These are phyloP conservation scores for Brachyptera risi DNA, from an alignment of 2,888 invertebrate genomes.

Conservation along the genomic window DNA sequence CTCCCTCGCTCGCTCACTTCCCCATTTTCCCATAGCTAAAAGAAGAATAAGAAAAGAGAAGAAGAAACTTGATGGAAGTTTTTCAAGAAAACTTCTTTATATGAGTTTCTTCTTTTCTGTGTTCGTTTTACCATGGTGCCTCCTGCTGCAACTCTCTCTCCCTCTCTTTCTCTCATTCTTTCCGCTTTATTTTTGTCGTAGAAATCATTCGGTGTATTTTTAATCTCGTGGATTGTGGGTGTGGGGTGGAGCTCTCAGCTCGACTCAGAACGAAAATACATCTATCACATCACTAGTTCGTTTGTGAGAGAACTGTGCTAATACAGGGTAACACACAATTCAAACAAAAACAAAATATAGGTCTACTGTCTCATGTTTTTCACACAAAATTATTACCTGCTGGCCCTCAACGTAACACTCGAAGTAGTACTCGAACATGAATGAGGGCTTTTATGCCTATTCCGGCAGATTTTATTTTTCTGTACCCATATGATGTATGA, in stretches of 20 bases:
- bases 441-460: no score
- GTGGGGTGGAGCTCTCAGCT: no score
- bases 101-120: conserved; percentile 29
- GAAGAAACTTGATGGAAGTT: conserved; percentile 27
- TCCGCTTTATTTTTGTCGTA: conserved; percentile 32
- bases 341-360: no score
- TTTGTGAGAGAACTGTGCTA: no score
- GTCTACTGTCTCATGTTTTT: no score
- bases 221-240: conserved; percentile 33
- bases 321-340: no score
- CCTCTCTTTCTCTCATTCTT: conserved; percentile 26
- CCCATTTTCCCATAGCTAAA: conserved; percentile 7
- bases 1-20: no score
- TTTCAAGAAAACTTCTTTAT: conserved; percentile 31
- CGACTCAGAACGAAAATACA: conserved; percentile 23
- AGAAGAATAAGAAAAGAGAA: conserved; percentile 22
- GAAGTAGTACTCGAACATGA: no score
- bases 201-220: conserved; percentile 35
- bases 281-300: conserved; percentile 25
- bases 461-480: no score
- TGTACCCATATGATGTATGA: no score
- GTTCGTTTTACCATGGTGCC: conserved; percentile 20
- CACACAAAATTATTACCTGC: no score
- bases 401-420: no score
- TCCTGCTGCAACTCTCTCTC: conserved; percentile 11